These are phyloP conservation scores for Amphiura filiformis DNA, from an alignment of 35 echinoderm and acorn worm genomes.

Conservation along the genomic window DNA sequence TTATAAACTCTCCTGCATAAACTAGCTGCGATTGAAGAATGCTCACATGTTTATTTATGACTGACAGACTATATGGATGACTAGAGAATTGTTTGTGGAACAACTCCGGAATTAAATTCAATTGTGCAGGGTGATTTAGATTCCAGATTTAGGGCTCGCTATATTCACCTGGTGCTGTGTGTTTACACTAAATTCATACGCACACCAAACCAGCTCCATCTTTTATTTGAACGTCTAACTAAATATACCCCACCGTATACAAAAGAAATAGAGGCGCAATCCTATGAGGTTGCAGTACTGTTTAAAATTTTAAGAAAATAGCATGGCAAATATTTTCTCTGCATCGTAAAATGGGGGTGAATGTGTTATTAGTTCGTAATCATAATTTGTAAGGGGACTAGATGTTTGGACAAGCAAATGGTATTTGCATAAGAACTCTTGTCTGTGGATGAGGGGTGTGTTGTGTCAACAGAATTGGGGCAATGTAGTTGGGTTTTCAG, in stretches of 20 bases:
- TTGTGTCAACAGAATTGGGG: slow-evolving; percentile 32
- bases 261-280: background rate
- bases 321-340: slow-evolving; percentile 48
- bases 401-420: slow-evolving; percentile 63
- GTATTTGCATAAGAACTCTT: slow-evolving; percentile 32
- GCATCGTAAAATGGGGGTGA: slow-evolving; percentile 5
- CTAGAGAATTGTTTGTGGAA: slow-evolving; percentile 1
- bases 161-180: background rate
- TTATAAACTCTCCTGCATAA: background rate
- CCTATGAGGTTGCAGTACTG: background rate
- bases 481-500: background rate
- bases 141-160: background rate
- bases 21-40: slow-evolving; percentile 14
- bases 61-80: background rate
- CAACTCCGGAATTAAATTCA: background rate
- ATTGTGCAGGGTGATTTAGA: background rate
- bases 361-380: slow-evolving; percentile 33
- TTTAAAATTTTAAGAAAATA: slow-evolving; percentile 76
- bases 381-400: slow-evolving; percentile 20
- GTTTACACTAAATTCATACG: background rate
- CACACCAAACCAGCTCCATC: background rate
- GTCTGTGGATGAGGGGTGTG: slow-evolving; percentile 12
- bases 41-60: slow-evolving; percentile 9
- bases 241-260: too few species aligned
- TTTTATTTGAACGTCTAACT: too few species aligned